These are phyloP conservation scores for Cebus imitator DNA, from an alignment of 2,113 vertebrate genomes.

Conservation along the genomic window DNA sequence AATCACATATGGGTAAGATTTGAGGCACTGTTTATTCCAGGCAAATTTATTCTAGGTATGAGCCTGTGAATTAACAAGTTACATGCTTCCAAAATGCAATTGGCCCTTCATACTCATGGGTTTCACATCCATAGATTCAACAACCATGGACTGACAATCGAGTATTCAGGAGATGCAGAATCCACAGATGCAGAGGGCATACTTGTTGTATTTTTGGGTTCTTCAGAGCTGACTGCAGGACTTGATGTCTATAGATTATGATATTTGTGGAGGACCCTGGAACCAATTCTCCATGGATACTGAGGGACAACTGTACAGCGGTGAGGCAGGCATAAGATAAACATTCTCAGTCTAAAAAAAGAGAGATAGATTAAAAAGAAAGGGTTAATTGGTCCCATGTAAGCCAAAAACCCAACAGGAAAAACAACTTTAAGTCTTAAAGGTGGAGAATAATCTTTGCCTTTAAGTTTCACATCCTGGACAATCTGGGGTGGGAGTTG, in stretches of 20 bases:
- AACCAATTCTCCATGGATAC: not conserved
- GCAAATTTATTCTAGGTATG: not conserved
- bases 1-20: not conserved
- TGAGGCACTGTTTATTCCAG: not conserved
- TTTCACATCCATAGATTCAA: not conserved
- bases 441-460: not conserved
- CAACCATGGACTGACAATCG: not conserved
- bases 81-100: not conserved
- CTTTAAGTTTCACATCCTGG: not conserved
- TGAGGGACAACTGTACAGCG: not conserved
- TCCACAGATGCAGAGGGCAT: not conserved
- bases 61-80: not conserved
- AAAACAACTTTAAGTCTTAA: not conserved
- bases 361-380: not conserved
- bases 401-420: not conserved
- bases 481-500: not conserved
- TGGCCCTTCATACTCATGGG: not conserved
- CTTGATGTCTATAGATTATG: not conserved
- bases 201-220: not conserved
- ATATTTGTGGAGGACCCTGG: too few relatives aligned
- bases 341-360: not conserved
- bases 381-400: not conserved
- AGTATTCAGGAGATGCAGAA: not conserved
- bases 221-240: not conserved
- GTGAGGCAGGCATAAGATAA: not conserved